A percentile compares a stretch with the other conserved stretches of the same genome.
Evolutionary conservation across 2,113 vertebrate genomes (phyloP).

Genomic region (Carettochelys insculpta): DNA sequence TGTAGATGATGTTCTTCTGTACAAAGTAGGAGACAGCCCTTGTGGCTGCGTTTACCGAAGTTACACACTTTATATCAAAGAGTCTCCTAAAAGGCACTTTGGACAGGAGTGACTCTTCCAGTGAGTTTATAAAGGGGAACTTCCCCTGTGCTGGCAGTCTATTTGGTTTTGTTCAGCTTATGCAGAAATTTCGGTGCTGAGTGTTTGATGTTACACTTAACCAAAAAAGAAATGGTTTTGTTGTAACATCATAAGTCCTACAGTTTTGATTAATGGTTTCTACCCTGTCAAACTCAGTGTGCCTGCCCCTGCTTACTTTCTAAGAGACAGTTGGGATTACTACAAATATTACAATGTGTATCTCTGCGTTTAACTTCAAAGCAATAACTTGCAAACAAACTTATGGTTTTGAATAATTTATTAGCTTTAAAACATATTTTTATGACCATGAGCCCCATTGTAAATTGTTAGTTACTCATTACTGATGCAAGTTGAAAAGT

Average conservation of each 20-base stretch:
- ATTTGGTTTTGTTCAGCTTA: background rate
- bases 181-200: background rate
- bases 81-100: background rate
- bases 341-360: background rate
- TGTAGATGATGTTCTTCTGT: background rate
- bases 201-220: background rate
- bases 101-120: background rate
- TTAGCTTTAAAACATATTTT: background rate
- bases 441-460: background rate
- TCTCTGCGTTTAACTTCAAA: background rate
- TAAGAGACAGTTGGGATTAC: background rate
- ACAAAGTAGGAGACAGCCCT: background rate
- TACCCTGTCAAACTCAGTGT: background rate
- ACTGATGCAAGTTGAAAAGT: background rate
- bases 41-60: too few species aligned
- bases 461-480: background rate
- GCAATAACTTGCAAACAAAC: background rate
- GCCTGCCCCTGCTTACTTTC: background rate
- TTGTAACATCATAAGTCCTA: background rate
- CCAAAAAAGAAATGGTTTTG: background rate
- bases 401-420: background rate
- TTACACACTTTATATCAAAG: background rate
- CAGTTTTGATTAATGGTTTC: background rate
- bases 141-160: background rate
- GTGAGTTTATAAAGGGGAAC: background rate